Evolutionary conservation across 2,113 vertebrate genomes (phyloP).

Genomic region (Mus pahari): DNA sequence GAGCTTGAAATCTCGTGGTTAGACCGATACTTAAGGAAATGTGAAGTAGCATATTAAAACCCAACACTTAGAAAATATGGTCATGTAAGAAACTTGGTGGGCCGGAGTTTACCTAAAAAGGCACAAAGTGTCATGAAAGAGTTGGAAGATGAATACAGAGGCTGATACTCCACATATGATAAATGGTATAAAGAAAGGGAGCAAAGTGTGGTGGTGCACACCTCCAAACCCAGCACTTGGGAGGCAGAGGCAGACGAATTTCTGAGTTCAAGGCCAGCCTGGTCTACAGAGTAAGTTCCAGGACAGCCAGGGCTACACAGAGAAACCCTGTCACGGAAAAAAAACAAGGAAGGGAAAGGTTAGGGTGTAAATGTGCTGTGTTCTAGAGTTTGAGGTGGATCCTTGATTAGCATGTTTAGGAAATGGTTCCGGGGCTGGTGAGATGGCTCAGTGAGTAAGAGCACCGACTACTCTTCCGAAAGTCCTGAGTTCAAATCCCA

Average conservation of each 20-base stretch:
- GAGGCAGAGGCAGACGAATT: too few species aligned
- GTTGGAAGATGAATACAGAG: background rate
- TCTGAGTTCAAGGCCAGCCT: too few species aligned
- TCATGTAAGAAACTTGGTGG: background rate
- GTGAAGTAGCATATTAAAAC: background rate
- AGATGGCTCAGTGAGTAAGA: too few species aligned
- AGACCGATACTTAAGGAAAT: background rate
- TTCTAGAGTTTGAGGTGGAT: background rate
- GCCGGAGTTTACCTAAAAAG: background rate
- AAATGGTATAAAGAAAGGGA: background rate
- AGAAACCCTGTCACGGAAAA: too few species aligned
- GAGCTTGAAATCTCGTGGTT: background rate
- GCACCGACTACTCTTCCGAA: too few species aligned
- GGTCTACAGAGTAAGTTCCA: too few species aligned
- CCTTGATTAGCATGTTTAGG: background rate
- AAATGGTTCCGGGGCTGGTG: background rate
- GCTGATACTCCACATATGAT: background rate
- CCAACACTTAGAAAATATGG: slow-evolving; percentile 28
- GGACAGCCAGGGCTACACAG: too few species aligned
- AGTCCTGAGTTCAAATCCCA: too few species aligned
- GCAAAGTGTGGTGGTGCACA: too few species aligned
- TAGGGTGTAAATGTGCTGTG: background rate
- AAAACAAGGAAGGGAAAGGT: background rate
- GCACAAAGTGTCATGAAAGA: background rate
- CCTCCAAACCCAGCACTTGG: too few species aligned